Evolutionary conservation across 2,113 vertebrate genomes (phyloP), one percentile per base, ranked within the genome.

Genomic region (Oreotrochilus melanogaster): DNA sequence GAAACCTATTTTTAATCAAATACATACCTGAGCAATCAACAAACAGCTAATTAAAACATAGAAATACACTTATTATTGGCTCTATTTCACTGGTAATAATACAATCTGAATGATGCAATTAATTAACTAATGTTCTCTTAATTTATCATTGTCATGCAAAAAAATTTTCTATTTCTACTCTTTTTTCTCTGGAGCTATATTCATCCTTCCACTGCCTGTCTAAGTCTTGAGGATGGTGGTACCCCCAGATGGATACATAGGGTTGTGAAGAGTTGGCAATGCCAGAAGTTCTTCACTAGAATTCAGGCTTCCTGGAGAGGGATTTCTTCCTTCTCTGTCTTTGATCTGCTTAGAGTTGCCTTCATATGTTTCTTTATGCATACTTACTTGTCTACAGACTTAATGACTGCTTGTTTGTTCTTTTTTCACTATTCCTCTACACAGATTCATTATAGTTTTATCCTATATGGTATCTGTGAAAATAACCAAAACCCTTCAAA

Each of bases 241-340:
- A 33, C 14, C 19, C 57, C 10, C 11, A 16, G 12, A 31, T 7
- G 7, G 18, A 33, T 48, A 9, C 1, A 3, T 2, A 2, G 4
- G 2, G 0, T 48, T 71, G 62, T 3, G 2, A 71, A 33, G 33
- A 5, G 7, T 16, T 78, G 24, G 7, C 2, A 3, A 21, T 17
- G 8, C 15, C 30, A 43, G 13, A 61, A 1, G 1, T 35, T 90
- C 18, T 61, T 92, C 22, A 45, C 42, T 45, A 6, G 15, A 53
- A 69, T 48, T 19, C 2, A 35, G 18, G 11, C 62, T 57, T 82
- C 28, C 42, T 13, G 12, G 17, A 62, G 42, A 23, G 4, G 18
- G 15, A 51, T 48, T 85, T 87, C 25, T 57, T 66, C 7, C 18
- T 33, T 70, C 43, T 69, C 21, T 76, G 11, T 21, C 35, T 93